Percentiles rank a stretch among this genome's conserved stretches.
Conservation (phyloP, 1,140 invertebrate genomes). For the Drosophila asahinai region DNA sequence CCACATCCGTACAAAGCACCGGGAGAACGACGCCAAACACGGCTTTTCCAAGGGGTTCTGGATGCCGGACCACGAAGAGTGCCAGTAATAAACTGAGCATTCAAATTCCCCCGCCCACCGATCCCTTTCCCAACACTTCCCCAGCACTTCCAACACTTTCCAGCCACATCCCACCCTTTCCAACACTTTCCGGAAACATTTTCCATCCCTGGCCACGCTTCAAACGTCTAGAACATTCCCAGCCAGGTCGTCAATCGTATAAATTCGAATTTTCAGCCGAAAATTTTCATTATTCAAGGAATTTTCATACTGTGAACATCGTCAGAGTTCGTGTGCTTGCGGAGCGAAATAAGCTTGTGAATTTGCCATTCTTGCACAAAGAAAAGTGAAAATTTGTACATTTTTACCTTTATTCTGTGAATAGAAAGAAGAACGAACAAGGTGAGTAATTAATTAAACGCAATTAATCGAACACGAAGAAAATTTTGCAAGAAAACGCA, state of each 20-base stretch:
- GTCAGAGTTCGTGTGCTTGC: slow-evolving; percentile 32
- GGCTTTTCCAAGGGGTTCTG: too few relatives aligned
- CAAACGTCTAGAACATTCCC: too few relatives aligned
- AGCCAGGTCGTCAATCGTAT: slow-evolving; percentile 26
- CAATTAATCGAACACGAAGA: background rate
- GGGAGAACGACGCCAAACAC: too few relatives aligned
- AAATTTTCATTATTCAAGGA: slow-evolving; percentile 44
- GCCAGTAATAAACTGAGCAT: too few relatives aligned
- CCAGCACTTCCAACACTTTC: too few relatives aligned
- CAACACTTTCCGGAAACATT: too few relatives aligned
- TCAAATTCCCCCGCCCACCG: too few relatives aligned
- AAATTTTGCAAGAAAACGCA: background rate
- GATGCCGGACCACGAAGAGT: too few relatives aligned
- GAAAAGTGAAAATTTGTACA: slow-evolving; percentile 55
- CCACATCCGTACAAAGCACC: too few relatives aligned
- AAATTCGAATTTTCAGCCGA: slow-evolving; percentile 40
- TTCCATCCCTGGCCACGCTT: too few relatives aligned
- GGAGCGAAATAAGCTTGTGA: slow-evolving; percentile 49
- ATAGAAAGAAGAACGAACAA: slow-evolving; percentile 43
- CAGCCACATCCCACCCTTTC: too few relatives aligned
- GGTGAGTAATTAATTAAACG: slow-evolving; percentile 14
- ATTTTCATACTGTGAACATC: slow-evolving; percentile 57
- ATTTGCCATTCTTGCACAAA: slow-evolving; percentile 61
- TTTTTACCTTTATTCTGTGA: slow-evolving; percentile 62
- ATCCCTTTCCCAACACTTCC: too few relatives aligned